These are phyloP conservation scores for Microctenopoma lineatum DNA, from an alignment of 2,797 vertebrate genomes.

Conservation along the genomic window DNA sequence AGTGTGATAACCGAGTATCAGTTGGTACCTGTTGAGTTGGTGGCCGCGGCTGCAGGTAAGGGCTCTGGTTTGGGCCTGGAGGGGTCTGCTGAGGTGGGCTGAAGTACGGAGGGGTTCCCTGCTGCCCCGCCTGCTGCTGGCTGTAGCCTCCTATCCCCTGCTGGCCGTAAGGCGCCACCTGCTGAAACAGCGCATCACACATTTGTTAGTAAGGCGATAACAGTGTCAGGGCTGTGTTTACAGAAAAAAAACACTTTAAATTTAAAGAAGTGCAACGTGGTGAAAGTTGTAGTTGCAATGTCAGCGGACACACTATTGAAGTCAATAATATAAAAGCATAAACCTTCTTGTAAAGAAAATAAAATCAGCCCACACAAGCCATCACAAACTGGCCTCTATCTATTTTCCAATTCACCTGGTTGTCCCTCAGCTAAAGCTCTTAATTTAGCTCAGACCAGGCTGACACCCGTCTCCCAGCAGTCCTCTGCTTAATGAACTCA, in stretches of 20 bases:
- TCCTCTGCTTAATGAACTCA: conserved; percentile 68
- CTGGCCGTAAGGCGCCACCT: conserved; percentile 90
- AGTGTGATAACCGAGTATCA: background rate
- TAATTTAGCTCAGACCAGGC: conserved; percentile 56
- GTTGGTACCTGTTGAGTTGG: conserved; percentile 89
- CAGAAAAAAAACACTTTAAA: conserved; percentile 31
- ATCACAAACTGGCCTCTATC: conserved; percentile 29
- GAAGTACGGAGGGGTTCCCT: conserved; percentile 93
- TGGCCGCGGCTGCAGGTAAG: conserved; percentile 88
- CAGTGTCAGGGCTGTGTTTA: conserved; percentile 34
- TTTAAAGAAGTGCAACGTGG: conserved; percentile 24
- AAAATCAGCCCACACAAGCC: conserved; percentile 13
- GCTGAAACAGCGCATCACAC: conserved; percentile 74
- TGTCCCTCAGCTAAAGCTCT: conserved; percentile 46
- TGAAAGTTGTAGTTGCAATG: conserved; percentile 24
- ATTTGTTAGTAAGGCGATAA: conserved; percentile 39
- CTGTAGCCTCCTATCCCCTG: conserved; percentile 84
- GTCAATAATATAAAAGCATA: conserved; percentile 2
- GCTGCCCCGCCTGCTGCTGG: conserved; percentile 80
- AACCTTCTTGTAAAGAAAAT: conserved; percentile 19
- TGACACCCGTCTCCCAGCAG: conserved; percentile 51
- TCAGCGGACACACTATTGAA: conserved; percentile 2
- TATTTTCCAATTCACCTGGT: conserved; percentile 43
- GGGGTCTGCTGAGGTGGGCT: conserved; percentile 91
- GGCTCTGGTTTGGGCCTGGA: conserved; percentile 86